Evolutionary conservation across 2,113 vertebrate species (phyloP).

Genomic region (Rhynchomys soricoides): DNA sequence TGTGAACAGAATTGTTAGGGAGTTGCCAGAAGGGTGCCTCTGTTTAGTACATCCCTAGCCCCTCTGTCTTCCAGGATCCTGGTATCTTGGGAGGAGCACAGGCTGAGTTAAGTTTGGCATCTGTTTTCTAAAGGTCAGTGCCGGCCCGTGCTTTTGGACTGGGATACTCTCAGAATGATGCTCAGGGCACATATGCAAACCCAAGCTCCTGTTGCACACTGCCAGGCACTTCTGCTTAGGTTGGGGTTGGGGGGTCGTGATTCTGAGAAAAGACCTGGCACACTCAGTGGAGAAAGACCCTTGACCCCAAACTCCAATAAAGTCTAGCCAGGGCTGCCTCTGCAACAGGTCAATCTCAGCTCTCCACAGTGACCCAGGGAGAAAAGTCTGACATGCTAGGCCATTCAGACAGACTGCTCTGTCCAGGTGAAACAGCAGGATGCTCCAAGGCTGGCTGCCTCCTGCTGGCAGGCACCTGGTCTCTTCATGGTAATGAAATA

Average conservation of each 20-base stretch:
- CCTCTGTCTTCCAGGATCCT: background rate
- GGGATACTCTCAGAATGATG: background rate
- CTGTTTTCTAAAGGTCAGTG: no score
- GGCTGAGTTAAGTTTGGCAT: no score
- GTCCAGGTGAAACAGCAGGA: background rate
- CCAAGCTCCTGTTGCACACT: background rate
- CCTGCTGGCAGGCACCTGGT: background rate
- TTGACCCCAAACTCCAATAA: background rate
- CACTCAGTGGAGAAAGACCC: background rate
- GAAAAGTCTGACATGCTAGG: background rate
- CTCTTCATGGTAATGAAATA: background rate
- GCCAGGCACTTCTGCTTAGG: background rate
- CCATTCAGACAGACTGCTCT: background rate
- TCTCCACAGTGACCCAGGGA: background rate
- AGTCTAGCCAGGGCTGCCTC: accelerated
- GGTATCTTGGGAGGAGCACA: background rate
- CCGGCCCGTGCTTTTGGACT: background rate
- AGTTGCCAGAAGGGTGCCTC: background rate
- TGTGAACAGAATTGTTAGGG: background rate
- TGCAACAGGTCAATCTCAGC: no score
- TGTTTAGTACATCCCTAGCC: accelerated
- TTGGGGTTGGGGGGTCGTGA: no score
- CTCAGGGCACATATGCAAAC: background rate
- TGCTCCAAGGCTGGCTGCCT: background rate
- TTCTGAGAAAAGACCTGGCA: background rate